Base-by-base conservation (phyloP, 1,140 invertebrate genomes). In the Halyomorpha halys region DNA sequence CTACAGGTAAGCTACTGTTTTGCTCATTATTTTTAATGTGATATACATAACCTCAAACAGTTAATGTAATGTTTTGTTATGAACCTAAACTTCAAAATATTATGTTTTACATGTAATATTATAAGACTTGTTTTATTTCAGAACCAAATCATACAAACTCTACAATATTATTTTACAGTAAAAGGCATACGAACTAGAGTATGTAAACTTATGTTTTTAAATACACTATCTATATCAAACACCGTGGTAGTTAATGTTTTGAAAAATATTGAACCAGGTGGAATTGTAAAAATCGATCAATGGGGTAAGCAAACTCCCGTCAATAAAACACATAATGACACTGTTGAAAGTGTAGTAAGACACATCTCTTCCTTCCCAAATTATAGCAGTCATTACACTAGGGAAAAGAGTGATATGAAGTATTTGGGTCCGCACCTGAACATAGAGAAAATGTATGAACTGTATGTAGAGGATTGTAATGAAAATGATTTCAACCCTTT, bases 141-240 rank as follows among this genome's bases (percentile, higher is more conserved):
- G 47, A 51, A 51, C n/a, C 9, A 51, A 51, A 13, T 51, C 47
- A 51, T 51, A 51, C 47, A 65, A 6, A 54, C 64, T 49, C 30
- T 65, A 47, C 9, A 18, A 1, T 65, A 65, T 44, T 56, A 60
- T 65, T 65, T 65, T 34, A 65, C 56, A 47, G 44, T 65, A 60
- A 61, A 65, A 14, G 44, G 25, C 14, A 13, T 5, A 23, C 11
- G 44, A 49, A 25, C 34, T 30, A 60, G 59, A 11, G 59, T 65
- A 27, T 60, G 56, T n/a, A 65, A 65, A 44, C n/a, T 61, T 27
- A 60, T 65, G 64, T 60, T 65, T 49, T 65, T 65, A 30, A 65
- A 61, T 21, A 65, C 56, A n/a, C 44, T 65, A 14, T 25, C 56
- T 18, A 60, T 65, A 23, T 65, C 56, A 19, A 65, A 60, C 59